phyloP scores from a whole-genome alignment of 2,797 vertebrate genomes.

The Darevskia nairensis region DNA sequence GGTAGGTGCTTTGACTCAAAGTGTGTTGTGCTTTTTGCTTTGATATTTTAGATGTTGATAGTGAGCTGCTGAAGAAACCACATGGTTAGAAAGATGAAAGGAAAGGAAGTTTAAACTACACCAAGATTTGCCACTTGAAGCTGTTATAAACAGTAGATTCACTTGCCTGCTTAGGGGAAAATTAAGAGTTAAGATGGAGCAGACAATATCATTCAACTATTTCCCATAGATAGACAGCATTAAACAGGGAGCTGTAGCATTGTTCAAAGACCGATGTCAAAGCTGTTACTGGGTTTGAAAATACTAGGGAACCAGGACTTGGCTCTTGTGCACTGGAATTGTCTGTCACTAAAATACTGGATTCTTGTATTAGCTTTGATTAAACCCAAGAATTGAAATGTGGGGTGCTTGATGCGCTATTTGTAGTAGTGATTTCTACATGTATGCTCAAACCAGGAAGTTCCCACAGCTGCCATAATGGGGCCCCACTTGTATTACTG shows the following conservation, averaged over 20 bases:
- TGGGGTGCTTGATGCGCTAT: not conserved
- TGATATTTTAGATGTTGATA: not conserved
- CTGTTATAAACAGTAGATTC: not conserved
- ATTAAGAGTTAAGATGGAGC: not conserved
- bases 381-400: conserved; percentile 3
- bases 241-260: not conserved
- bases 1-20: not conserved
- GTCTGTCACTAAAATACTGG: not conserved
- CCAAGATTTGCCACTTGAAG: not conserved
- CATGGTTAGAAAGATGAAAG: not conserved
- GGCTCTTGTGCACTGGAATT: not conserved
- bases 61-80: not conserved
- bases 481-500: conserved; percentile 3
- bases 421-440: conserved; percentile 18
- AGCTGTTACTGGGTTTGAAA: not conserved
- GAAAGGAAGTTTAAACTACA: not conserved
- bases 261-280: too few species aligned
- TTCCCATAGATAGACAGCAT: not conserved
- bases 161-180: not conserved
- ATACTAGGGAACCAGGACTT: not conserved
- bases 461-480: not conserved
- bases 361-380: not conserved
- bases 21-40: not conserved
- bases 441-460: conserved; percentile 15
- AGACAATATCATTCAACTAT: not conserved